A percentile compares a stretch with the other conserved stretches of the same genome.
Evolutionary conservation across 1,140 invertebrate species (phyloP).

Genomic region (Myzus persicae): DNA sequence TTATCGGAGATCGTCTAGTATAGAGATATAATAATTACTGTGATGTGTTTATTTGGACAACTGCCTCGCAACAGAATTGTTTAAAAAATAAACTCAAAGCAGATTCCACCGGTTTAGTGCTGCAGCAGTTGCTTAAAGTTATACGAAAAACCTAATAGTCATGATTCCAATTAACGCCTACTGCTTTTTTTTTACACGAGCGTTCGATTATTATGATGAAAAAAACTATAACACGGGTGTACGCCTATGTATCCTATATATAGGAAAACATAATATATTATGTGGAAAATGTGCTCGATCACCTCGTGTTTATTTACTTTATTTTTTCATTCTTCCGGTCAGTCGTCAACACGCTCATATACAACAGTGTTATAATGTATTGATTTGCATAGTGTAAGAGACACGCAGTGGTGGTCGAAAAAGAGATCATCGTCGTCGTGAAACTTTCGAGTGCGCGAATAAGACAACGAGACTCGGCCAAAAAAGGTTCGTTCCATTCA

Average conservation of each 20-base stretch:
- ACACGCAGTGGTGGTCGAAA: background rate
- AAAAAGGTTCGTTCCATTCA: slow-evolving; percentile 45
- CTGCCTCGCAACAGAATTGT: background rate
- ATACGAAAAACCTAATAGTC: background rate
- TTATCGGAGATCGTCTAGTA: background rate
- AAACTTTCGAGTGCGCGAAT: background rate
- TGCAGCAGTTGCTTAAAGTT: background rate
- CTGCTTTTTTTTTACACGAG: background rate
- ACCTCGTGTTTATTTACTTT: background rate
- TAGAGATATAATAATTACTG: background rate
- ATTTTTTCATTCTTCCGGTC: background rate
- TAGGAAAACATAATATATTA: background rate
- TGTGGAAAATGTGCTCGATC: slow-evolving; percentile 7
- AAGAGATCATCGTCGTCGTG: background rate
- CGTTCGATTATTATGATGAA: background rate
- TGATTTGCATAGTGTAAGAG: background rate
- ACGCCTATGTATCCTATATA: background rate
- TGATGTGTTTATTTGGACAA: background rate
- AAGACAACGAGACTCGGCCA: background rate
- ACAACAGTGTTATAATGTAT: background rate
- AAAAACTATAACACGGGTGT: background rate
- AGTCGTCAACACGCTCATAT: background rate
- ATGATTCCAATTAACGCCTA: slow-evolving; percentile 34
- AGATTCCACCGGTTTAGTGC: background rate
- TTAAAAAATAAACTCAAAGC: background rate